Evolutionary conservation across 2,888 invertebrate genomes (phyloP).

Genomic region (Balanococcus diminutus): DNA sequence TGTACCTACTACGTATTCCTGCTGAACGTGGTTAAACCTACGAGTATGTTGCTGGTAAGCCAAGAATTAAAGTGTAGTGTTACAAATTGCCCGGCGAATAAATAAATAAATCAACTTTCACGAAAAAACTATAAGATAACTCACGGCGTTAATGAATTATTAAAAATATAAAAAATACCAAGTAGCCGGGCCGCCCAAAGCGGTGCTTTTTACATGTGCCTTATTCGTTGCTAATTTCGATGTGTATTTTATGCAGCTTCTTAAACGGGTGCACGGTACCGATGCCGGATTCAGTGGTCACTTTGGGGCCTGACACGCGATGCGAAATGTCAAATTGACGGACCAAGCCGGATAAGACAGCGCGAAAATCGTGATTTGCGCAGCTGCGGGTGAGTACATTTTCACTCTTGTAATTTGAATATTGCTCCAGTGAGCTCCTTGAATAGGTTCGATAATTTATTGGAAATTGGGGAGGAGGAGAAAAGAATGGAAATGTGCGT

Average conservation of each 20-base stretch:
- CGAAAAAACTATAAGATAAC: conserved; percentile 26
- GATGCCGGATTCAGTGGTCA: background rate
- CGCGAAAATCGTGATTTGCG: background rate
- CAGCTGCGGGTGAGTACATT: background rate
- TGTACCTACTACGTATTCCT: background rate
- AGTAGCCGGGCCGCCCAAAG: background rate
- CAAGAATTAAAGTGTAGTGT: conserved; percentile 4
- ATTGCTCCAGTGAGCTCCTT: too few species aligned
- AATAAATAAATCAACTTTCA: conserved; percentile 33
- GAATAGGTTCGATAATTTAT: too few species aligned
- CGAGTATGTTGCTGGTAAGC: background rate
- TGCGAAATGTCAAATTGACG: conserved; percentile 20
- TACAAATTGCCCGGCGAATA: conserved; percentile 33
- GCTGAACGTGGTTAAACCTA: background rate
- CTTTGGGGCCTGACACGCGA: background rate
- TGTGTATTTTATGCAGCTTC: background rate
- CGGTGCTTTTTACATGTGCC: background rate
- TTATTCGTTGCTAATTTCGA: background rate
- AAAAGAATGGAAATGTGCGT: too few species aligned
- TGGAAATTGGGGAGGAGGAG: too few species aligned
- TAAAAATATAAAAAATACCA: conserved; percentile 1
- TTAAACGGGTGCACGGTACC: background rate
- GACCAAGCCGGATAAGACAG: background rate
- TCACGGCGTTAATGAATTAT: conserved; percentile 35
- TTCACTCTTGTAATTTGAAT: background rate